Base-by-base conservation (phyloP, 2,797 vertebrate species). In the Myotis myotis region DNA sequence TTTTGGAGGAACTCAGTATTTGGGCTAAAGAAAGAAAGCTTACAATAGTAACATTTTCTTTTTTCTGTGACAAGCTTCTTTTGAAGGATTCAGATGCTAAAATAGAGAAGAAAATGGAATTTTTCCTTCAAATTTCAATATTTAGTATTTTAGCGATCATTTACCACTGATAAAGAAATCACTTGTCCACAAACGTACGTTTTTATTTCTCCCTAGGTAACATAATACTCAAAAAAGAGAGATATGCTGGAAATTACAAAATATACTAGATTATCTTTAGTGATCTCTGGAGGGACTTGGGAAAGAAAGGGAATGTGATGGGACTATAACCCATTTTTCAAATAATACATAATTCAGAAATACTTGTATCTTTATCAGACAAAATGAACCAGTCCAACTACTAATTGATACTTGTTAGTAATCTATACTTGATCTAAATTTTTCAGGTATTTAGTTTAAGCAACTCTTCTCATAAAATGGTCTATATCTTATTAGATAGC, bases 311-410 rank as follows among this genome's bases (percentile, higher is more conserved):
- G n/a, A 92, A 93, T 30, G 38, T 33, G 9, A 88, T 1, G 7
- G 55, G 15, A 49, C 19, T 75, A 81, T 5, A 93, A 60, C 5
- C 1, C 7, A 84, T 22, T 91, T 95, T 90, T 76, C 60, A 91
- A 94, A 71, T 75, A 76, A 74, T 51, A 93, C 3, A 13, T 44
- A 70, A 83, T 91, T 96, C 44, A 91, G 75, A 89, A 93, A 87
- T 49, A 76, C 6, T 5, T 60, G 13, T 41, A 81, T 78, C 44
- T 95, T 90, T 64, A 89, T 22, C 71, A 85, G 75, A 90, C 17
- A 79, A 38, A 92, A 95, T 93, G 49, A 93, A 93, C 25, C 64
- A 91, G 22, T 94, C 66, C 20, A 95, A 30, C 38, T 82, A 95
- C 6, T 89, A 55, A 91, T 2, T 68, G 36, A 68, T 78, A 87